Conservation (phyloP, 2,113 vertebrate species). For the Salminus brasiliensis region DNA sequence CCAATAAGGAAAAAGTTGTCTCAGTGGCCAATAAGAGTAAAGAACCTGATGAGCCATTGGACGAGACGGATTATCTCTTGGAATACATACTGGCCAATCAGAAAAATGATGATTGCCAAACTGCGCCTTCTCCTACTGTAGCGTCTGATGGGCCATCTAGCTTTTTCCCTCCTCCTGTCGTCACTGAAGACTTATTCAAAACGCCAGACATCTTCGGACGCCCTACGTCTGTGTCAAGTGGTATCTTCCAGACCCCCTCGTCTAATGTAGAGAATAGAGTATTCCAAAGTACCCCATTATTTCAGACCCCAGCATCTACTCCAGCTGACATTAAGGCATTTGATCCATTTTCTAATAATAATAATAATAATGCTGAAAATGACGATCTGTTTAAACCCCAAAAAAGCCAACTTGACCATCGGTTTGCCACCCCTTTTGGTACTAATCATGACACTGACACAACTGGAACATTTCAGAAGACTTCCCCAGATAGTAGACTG, state of each 20-base stretch:
- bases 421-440: neutral
- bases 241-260: constrained; percentile 2
- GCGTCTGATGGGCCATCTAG: neutral
- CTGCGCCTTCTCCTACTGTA: neutral
- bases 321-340: neutral
- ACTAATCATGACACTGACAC: neutral
- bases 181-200: neutral
- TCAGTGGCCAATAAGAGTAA: constrained; percentile 1
- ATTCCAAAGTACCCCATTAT: constrained; percentile 3
- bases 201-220: neutral
- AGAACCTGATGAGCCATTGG: neutral
- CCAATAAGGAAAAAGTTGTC: neutral
- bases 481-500: neutral
- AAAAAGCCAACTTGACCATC: neutral
- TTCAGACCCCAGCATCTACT: neutral
- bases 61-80: constrained; percentile 16
- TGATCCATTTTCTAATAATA: constrained; percentile 4
- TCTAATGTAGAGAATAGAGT: neutral
- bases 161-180: neutral
- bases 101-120: neutral
- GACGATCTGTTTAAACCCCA: neutral
- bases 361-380: neutral
- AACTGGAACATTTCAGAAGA: neutral
- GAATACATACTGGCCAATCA: constrained; percentile 36
- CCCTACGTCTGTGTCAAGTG: neutral